Percentiles rank a stretch among this genome's conserved stretches.
These are phyloP conservation scores for Blomia tropicalis DNA, from an alignment of 2,888 invertebrate species.

Conservation along the genomic window DNA sequence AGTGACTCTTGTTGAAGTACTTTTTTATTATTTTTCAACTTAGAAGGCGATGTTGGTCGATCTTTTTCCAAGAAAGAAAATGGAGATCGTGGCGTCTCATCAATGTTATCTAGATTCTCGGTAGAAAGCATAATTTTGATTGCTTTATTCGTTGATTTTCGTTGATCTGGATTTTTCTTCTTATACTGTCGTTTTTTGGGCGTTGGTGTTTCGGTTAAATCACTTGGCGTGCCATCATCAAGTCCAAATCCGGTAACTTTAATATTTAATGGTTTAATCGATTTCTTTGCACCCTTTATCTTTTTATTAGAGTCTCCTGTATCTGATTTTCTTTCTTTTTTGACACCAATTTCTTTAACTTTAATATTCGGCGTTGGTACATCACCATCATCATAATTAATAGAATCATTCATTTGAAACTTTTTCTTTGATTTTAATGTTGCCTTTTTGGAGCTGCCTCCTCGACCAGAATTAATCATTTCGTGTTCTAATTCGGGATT, in stretches of 20 bases:
- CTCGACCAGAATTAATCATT: background rate
- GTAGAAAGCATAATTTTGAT: background rate
- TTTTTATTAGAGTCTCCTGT: background rate
- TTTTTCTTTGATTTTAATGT: slow-evolving; percentile 9
- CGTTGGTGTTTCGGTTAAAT: background rate
- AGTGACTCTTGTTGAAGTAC: background rate
- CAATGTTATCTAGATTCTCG: background rate
- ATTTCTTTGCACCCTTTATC: background rate
- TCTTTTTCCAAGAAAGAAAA: background rate
- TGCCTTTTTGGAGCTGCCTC: background rate
- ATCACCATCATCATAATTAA: background rate
- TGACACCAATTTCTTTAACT: background rate
- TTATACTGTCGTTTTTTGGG: background rate
- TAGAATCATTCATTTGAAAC: slow-evolving; percentile 16
- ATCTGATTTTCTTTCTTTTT: background rate
- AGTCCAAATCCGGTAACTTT: slow-evolving; percentile 1
- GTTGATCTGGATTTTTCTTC: background rate
- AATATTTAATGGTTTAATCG: background rate
- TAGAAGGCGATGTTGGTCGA: background rate
- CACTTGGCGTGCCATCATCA: background rate
- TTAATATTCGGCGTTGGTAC: background rate
- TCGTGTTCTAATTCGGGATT: background rate
- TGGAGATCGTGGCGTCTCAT: background rate
- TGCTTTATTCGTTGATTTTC: background rate
- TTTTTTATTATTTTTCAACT: background rate